Conservation (phyloP, 2,888 invertebrate genomes). For the Agrochola lychnidis region DNA sequence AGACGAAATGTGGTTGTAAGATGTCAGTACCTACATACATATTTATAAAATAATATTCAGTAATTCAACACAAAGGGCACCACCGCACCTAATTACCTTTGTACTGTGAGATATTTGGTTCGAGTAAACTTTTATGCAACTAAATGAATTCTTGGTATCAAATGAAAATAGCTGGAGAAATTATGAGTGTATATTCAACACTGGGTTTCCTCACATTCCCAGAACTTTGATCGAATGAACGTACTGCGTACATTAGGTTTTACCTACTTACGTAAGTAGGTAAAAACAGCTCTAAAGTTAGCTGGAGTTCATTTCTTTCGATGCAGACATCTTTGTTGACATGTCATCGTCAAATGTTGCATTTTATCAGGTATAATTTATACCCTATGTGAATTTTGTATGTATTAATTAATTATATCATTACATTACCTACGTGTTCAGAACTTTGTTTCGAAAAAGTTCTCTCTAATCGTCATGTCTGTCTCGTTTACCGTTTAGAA, state of each 20-base stretch:
- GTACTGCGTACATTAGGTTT: neutral
- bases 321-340: neutral
- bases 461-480: too few relatives aligned
- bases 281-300: neutral
- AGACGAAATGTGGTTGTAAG: neutral
- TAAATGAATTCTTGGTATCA: slow-evolving; percentile 11
- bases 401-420: too few relatives aligned
- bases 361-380: neutral
- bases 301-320: neutral
- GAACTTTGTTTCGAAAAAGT: too few relatives aligned
- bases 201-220: slow-evolving; percentile 24
- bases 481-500: too few relatives aligned
- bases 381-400: neutral
- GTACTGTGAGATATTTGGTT: neutral
- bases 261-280: neutral
- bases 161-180: slow-evolving; percentile 2
- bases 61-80: slow-evolving; percentile 3
- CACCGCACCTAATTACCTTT: neutral
- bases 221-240: slow-evolving; percentile 20
- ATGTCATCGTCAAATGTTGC: neutral
- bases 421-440: too few relatives aligned
- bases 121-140: neutral
- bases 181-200: neutral
- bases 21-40: neutral
- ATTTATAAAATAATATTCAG: neutral